These are phyloP conservation scores for Vulpes ferrilata DNA, from an alignment of 2,113 vertebrate species.

Conservation along the genomic window DNA sequence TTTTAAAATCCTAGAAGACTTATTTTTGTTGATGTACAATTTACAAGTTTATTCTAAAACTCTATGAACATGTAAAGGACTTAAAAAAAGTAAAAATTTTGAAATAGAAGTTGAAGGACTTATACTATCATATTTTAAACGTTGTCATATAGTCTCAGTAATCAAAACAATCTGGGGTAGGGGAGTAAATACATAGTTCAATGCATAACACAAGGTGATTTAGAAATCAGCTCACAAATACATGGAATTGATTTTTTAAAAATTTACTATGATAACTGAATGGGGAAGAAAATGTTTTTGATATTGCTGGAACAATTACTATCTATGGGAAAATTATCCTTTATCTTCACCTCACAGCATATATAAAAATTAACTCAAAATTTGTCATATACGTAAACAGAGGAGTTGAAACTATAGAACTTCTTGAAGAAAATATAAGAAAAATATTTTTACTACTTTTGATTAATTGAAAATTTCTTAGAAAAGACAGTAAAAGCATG, in stretches of 20 bases:
- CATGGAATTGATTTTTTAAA: neutral
- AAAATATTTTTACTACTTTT: neutral
- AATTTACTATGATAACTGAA: neutral
- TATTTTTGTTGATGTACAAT: neutral
- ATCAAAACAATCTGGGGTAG: neutral
- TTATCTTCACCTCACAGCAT: neutral
- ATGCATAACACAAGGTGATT: neutral
- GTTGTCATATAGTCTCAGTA: neutral
- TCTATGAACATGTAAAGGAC: neutral
- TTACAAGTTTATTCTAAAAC: neutral
- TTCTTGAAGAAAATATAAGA: neutral
- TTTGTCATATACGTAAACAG: neutral
- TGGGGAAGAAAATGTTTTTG: neutral
- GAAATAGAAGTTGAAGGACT: neutral
- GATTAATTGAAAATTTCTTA: neutral
- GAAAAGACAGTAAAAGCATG: neutral
- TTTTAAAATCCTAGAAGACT: neutral
- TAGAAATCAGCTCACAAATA: neutral
- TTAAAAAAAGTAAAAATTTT: neutral
- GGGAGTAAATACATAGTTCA: neutral
- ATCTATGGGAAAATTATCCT: neutral
- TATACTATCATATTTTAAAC: neutral
- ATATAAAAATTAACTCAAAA: slow-evolving; percentile 14
- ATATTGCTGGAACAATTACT: neutral
- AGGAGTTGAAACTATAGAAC: neutral